A percentile compares a stretch with the other conserved stretches of the same genome.
phyloP scores from a whole-genome alignment of 2,113 vertebrate genomes.

The Bos taurus region DNA sequence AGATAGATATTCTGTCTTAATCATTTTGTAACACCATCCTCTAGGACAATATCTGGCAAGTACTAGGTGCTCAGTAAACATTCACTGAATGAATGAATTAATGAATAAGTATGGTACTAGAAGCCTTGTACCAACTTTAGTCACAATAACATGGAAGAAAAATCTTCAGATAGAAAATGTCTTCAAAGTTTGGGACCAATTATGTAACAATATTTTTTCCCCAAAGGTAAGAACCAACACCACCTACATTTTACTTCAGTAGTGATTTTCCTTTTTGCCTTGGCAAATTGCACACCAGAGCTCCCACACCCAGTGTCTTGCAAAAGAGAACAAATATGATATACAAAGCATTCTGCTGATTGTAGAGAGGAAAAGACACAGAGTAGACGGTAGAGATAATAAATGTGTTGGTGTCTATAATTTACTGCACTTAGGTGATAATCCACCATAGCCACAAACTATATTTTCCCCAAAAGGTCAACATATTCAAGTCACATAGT shows the following conservation, averaged over 20 bases:
- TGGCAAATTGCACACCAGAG: conserved; percentile 41
- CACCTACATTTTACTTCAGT: conserved; percentile 22
- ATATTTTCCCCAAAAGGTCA: background rate
- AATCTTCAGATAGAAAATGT: background rate
- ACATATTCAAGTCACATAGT: conserved; percentile 9
- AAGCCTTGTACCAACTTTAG: background rate
- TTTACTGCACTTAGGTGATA: background rate
- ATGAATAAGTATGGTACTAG: background rate
- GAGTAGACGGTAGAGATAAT: conserved; percentile 11
- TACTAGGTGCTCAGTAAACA: background rate
- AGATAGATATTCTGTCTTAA: background rate
- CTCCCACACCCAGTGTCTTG: conserved; percentile 7
- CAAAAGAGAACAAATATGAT: conserved; percentile 25
- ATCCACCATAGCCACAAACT: background rate
- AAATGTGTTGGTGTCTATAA: conserved; percentile 8
- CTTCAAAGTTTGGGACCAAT: background rate
- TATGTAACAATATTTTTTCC: conserved; percentile 21
- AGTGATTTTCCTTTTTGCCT: conserved; percentile 23
- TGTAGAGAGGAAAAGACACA: background rate
- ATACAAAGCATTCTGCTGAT: background rate
- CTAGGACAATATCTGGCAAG: background rate
- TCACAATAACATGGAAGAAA: background rate
- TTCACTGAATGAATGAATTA: background rate
- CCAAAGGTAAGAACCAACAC: conserved; percentile 31
- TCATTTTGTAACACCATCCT: background rate